phyloP scores from a whole-genome alignment of 2,113 vertebrate genomes.

The Rallus limicola region DNA sequence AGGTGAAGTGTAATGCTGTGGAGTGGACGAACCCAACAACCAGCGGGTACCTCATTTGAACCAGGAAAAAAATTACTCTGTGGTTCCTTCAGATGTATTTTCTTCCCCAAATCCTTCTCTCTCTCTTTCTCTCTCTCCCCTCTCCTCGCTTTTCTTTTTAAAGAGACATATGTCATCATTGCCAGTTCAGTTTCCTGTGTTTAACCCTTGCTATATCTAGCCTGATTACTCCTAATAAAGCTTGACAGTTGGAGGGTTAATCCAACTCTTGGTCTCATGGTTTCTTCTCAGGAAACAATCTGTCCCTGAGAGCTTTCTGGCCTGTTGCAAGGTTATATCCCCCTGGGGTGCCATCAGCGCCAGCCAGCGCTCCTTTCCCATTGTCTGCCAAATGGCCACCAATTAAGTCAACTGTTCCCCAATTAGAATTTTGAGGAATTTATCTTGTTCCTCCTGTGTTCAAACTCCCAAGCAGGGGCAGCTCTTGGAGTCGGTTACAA shows the following conservation, averaged over 20 bases:
- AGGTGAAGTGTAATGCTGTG: neutral
- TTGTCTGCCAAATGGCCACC: slow-evolving; percentile 97
- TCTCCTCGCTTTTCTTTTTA: neutral
- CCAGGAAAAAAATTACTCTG: slow-evolving; percentile 18
- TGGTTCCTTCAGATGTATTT: slow-evolving; percentile 38
- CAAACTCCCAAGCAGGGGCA: slow-evolving; percentile 78
- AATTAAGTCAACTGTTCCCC: slow-evolving; percentile 98
- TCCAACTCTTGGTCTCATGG: slow-evolving; percentile 84
- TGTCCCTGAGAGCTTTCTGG: slow-evolving; percentile 85
- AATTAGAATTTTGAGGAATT: slow-evolving; percentile 97
- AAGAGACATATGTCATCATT: slow-evolving; percentile 70
- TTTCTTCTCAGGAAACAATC: slow-evolving; percentile 94
- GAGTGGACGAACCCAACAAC: neutral
- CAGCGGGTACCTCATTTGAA: slow-evolving; percentile 44
- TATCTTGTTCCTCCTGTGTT: slow-evolving; percentile 87
- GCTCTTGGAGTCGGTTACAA: slow-evolving; percentile 89
- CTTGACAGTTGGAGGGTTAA: slow-evolving; percentile 85
- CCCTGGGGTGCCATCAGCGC: slow-evolving; percentile 89
- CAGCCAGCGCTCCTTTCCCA: slow-evolving; percentile 88
- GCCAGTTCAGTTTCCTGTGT: slow-evolving; percentile 75
- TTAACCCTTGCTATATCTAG: slow-evolving; percentile 78
- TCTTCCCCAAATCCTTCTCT: neutral
- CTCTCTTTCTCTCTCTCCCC: neutral
- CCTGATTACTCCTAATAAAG: slow-evolving; percentile 79
- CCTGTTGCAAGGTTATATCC: slow-evolving; percentile 93